phyloP scores from a whole-genome alignment of 2,113 vertebrate genomes.

The Pungitius pungitius region DNA sequence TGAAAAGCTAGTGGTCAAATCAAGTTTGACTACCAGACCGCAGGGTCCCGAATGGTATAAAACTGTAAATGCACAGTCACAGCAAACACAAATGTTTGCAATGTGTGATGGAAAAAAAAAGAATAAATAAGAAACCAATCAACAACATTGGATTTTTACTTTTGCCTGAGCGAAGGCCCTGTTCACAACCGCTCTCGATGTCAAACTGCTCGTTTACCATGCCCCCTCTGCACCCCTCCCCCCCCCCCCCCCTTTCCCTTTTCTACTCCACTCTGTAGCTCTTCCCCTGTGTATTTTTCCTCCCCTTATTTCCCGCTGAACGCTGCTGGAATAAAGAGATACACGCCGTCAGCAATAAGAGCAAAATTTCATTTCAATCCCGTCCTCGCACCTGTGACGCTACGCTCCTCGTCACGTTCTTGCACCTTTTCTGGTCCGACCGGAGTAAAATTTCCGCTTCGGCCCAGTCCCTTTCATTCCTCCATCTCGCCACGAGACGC shows the following conservation, averaged over 20 bases:
- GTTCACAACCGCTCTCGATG: too few species aligned
- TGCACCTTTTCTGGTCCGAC: conserved; percentile 28
- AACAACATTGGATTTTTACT: too few species aligned
- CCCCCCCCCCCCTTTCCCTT: conserved; percentile 1
- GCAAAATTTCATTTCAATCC: conserved; percentile 30
- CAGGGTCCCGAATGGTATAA: too few species aligned
- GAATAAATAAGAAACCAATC: too few species aligned
- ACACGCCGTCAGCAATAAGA: conserved; percentile 25
- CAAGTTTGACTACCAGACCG: too few species aligned
- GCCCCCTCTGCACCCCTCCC: too few species aligned
- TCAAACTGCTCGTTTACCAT: conserved; percentile 53
- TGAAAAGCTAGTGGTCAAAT: neutral
- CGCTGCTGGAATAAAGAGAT: neutral
- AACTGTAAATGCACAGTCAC: too few species aligned
- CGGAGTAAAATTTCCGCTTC: conserved; percentile 31
- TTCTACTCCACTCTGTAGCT: conserved; percentile 12
- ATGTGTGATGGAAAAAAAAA: too few species aligned
- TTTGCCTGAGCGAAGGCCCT: too few species aligned
- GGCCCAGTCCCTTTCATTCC: conserved; percentile 23
- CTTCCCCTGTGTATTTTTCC: neutral
- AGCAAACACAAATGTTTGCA: too few species aligned
- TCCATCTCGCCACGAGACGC: conserved; percentile 11
- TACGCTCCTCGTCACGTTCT: conserved; percentile 23
- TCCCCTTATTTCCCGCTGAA: conserved; percentile 15
- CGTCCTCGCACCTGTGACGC: conserved; percentile 56